phyloP scores from a whole-genome alignment of 2,888 invertebrate species.

The Cremastinae sp. region DNA sequence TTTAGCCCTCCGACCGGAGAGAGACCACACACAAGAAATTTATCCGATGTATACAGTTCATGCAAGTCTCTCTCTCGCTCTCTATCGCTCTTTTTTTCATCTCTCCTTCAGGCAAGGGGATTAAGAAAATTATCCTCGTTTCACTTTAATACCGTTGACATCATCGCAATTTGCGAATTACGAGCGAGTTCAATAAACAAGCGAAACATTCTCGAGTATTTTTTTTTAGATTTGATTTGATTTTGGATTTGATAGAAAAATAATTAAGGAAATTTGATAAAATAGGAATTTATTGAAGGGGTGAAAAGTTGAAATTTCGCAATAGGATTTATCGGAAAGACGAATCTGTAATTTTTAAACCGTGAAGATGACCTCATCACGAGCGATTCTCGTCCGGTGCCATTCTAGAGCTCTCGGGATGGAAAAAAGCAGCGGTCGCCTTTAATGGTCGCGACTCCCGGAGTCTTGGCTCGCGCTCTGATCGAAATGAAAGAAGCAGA shows the following conservation, averaged over 20 bases:
- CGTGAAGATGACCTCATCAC: constrained; percentile 71
- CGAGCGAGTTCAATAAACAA: neutral
- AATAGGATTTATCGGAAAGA: too few relatives aligned
- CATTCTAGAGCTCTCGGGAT: constrained; percentile 59
- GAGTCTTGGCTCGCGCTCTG: constrained; percentile 38
- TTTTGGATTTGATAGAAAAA: too few relatives aligned
- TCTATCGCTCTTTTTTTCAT: constrained; percentile 5
- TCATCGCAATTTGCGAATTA: constrained; percentile 33
- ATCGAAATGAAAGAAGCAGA: constrained; percentile 19
- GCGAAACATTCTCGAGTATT: neutral
- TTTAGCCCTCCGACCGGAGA: constrained; percentile 64
- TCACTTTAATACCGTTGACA: constrained; percentile 63
- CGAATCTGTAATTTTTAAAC: too few relatives aligned
- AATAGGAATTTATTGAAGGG: too few relatives aligned
- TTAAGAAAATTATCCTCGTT: constrained; percentile 29
- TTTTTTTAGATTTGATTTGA: too few relatives aligned
- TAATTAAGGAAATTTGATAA: too few relatives aligned
- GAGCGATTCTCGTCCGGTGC: constrained; percentile 61
- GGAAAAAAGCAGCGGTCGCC: constrained; percentile 73
- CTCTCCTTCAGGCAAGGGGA: neutral
- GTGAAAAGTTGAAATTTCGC: neutral
- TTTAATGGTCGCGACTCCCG: constrained; percentile 69
- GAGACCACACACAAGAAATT: constrained; percentile 73
- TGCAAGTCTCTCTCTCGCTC: constrained; percentile 16
- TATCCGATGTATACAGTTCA: constrained; percentile 60